Conservation (phyloP, 2,113 vertebrate species). For the Chaetops frenatus region DNA sequence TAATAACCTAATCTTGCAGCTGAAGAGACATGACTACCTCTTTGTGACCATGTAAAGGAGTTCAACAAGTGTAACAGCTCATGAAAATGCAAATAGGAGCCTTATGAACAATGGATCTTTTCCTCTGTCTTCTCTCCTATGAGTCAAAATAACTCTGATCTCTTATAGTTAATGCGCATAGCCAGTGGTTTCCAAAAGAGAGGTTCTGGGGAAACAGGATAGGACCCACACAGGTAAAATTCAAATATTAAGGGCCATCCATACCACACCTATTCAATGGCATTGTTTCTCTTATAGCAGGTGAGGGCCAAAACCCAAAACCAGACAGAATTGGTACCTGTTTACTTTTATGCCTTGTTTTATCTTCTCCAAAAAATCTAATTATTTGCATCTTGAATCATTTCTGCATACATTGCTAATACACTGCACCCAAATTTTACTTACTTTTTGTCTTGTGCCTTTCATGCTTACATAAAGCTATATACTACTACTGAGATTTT, state of each 20-base stretch:
- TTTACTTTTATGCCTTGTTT: not conserved
- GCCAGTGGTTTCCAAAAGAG: not conserved
- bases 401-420: not conserved
- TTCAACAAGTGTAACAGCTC: not conserved
- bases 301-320: not conserved
- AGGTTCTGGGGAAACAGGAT: rapidly evolving
- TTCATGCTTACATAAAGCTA: not conserved
- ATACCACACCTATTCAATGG: not conserved
- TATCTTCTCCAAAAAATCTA: not conserved
- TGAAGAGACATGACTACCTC: not conserved
- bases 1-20: not conserved
- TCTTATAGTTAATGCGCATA: not conserved
- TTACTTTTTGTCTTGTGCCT: not conserved
- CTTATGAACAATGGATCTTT: not conserved
- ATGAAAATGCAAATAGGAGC: not conserved
- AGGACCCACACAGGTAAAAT: not conserved
- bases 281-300: not conserved
- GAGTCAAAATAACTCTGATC: not conserved
- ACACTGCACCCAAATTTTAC: not conserved
- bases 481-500: not conserved
- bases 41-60: not conserved
- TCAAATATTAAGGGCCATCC: not conserved
- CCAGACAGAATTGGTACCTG: rapidly evolving
- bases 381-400: not conserved
- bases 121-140: not conserved